Base-by-base conservation (phyloP, 2,797 vertebrate genomes). In the Chelon auratus region DNA sequence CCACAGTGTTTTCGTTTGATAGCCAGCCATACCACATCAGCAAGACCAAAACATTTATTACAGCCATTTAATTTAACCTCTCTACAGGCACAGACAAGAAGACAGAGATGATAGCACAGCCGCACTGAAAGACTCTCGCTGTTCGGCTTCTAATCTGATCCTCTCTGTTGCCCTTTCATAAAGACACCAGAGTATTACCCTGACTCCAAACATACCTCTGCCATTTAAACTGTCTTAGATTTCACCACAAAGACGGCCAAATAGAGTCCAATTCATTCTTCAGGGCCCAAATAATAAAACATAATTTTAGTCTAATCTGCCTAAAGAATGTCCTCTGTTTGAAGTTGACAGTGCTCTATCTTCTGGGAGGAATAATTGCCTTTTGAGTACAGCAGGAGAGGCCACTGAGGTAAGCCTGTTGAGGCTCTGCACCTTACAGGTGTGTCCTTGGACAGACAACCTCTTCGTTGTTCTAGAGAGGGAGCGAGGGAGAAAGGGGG, bases 251-350 rank as follows among this genome's bases (percentile, higher is more conserved):
- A 94, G 95, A 91, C 85, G 92, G 95, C 91, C 89, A 94, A 96
- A 96, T 95, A 95, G 95, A 95, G 94, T 95, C 95, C 92, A 94
- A 96, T 95, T 95, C 71, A 86, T 94, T 93, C 93, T 87, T 91
- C 91, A 86, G 91, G 91, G 93, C 92, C 73, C 93, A 81, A 92
- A 96, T 98, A 98, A 98, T 97, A 97, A 97, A 98, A 97, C 93
- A 95, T 97, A 97, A 99, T 99, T 98, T 99, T 94, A 93, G 93
- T 93, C 95, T 99, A 98, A 99, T 98, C 97, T 98, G 95, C 94
- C 93, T 77, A 73, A 97, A 96, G 97, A 98, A 98, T 97, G 96
- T 95, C 83, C 91, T 42, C 63, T 88, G 93, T 98, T 98, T 97
- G 97, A 98, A 97, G 96, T 95, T 94, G 96, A 97, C 95, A 94